A percentile compares a stretch with the other conserved stretches of the same genome.
These are phyloP conservation scores for Quadriops clusia DNA, from an alignment of 2,888 invertebrate genomes.

Conservation along the genomic window DNA sequence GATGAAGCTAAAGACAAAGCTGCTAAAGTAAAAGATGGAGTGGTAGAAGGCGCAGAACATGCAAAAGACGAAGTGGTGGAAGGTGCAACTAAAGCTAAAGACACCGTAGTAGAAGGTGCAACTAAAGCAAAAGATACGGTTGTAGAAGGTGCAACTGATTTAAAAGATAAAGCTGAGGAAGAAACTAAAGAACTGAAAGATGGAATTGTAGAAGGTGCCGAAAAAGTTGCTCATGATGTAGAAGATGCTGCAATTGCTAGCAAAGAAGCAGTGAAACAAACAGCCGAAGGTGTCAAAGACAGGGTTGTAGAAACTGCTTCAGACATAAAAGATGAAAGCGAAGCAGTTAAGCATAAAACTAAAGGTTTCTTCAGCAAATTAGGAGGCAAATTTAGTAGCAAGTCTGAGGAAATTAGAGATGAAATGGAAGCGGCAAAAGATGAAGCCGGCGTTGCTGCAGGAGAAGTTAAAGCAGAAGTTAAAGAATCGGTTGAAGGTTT, in stretches of 20 bases:
- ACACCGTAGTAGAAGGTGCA: conserved; percentile 7
- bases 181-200: too few species aligned
- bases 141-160: too few species aligned
- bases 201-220: too few species aligned
- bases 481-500: conserved; percentile 27
- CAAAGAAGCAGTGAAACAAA: conserved; percentile 14
- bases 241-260: too few species aligned
- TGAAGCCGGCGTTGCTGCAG: conserved; percentile 22
- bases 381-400: too few species aligned
- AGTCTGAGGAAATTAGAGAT: conserved; percentile 12
- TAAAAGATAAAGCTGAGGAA: too few species aligned
- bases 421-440: conserved; percentile 20
- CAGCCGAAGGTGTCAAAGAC: conserved; percentile 18
- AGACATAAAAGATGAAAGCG: conserved; percentile 19
- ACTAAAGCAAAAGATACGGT: too few species aligned
- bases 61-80: conserved; percentile 5
- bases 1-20: conserved; percentile 16
- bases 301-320: conserved; percentile 21
- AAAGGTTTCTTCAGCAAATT: conserved; percentile 27
- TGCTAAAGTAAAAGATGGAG: conserved; percentile 2
- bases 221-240: too few species aligned
- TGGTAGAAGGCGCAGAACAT: conserved; percentile 16
- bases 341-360: conserved; percentile 27
- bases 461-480: conserved; percentile 27
- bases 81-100: too few species aligned